A percentile compares a stretch with the other conserved stretches of the same genome.
These are phyloP conservation scores for Eulemur mongoz DNA, from an alignment of 2,797 vertebrate genomes.

Conservation along the genomic window DNA sequence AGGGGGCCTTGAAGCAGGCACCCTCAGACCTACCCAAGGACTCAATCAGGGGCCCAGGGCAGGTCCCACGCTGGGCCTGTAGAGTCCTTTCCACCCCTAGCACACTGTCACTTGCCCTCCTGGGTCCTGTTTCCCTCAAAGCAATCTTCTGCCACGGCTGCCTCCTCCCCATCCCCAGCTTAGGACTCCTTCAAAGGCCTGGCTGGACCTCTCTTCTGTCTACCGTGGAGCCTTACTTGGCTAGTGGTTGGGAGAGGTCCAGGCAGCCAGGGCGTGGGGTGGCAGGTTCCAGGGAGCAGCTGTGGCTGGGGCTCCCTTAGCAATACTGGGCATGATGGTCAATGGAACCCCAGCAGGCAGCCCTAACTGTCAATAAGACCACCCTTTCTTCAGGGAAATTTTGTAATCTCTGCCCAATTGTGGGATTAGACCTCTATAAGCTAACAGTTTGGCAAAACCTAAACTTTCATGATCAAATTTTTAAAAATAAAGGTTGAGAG, in stretches of 20 bases:
- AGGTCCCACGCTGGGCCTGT: no score
- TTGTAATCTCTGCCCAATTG: neutral
- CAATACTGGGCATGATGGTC: neutral
- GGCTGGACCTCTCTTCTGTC: neutral
- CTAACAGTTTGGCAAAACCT: neutral
- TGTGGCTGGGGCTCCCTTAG: neutral
- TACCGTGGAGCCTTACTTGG: neutral
- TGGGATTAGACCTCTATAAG: neutral
- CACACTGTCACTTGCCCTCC: neutral
- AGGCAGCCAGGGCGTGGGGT: neutral
- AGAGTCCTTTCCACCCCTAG: neutral
- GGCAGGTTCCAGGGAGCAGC: neutral
- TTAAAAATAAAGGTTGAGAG: neutral
- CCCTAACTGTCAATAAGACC: neutral
- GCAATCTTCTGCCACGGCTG: neutral
- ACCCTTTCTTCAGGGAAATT: neutral
- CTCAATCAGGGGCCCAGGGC: neutral
- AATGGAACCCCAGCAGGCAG: neutral
- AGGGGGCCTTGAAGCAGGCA: neutral
- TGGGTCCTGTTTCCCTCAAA: neutral
- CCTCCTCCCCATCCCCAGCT: neutral
- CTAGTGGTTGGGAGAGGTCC: no score
- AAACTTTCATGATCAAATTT: neutral
- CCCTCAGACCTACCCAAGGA: neutral
- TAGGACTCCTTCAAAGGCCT: neutral